phyloP scores from a whole-genome alignment of 2,113 vertebrate genomes.

The Meles meles region DNA sequence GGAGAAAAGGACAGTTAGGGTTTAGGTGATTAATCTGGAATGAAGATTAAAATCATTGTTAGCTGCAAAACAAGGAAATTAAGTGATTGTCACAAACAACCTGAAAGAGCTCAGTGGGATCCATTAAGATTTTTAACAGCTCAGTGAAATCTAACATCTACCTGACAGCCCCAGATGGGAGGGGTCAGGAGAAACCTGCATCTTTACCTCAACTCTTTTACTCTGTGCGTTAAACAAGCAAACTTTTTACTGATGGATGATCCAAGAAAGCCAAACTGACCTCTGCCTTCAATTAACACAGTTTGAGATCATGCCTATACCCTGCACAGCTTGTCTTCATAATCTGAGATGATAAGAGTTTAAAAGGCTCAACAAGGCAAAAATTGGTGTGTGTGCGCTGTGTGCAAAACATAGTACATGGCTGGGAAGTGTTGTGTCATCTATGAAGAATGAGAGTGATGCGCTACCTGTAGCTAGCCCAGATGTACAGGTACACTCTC shows the following conservation, averaged over 20 bases:
- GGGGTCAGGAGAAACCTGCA: not conserved
- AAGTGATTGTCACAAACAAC: constrained; percentile 69
- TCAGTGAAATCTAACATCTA: constrained; percentile 50
- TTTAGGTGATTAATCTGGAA: constrained; percentile 41
- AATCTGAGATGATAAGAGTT: constrained; percentile 51
- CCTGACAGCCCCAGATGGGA: constrained; percentile 15
- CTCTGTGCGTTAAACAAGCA: constrained; percentile 47
- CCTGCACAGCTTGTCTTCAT: constrained; percentile 29
- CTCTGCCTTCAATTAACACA: constrained; percentile 61
- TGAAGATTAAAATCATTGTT: constrained; percentile 69
- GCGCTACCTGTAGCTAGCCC: not conserved
- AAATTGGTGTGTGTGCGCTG: not conserved
- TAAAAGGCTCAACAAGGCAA: constrained; percentile 6
- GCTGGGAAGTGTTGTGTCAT: not conserved
- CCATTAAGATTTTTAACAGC: constrained; percentile 69
- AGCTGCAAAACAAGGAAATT: constrained; percentile 66
- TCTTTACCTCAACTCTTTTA: not conserved
- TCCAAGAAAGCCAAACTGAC: constrained; percentile 30
- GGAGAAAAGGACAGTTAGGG: not conserved
- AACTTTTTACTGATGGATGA: constrained; percentile 48
- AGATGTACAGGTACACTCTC: constrained; percentile 32
- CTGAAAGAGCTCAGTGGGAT: constrained; percentile 64
- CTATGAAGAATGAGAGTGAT: not conserved
- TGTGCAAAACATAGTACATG: accelerated
- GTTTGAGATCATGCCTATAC: constrained; percentile 39